Evolutionary conservation across 2,113 vertebrate species (phyloP).

Genomic region (Tachuris rubrigastra): DNA sequence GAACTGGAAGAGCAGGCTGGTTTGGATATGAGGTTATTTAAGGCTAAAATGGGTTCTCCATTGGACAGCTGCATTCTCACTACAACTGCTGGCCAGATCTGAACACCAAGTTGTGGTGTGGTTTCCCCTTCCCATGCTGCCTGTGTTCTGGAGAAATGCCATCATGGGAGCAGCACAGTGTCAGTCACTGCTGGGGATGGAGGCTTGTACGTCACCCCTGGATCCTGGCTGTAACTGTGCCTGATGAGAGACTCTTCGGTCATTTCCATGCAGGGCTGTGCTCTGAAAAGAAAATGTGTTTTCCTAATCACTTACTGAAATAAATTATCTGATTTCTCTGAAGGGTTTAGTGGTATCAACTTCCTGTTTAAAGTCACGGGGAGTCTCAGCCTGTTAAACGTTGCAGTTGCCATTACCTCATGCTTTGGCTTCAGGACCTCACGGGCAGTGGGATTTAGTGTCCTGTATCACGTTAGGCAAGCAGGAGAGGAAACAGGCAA

Average conservation of each 20-base stretch:
- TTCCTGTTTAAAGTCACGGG: not conserved
- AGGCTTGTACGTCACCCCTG: not conserved
- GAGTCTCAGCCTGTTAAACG: not conserved
- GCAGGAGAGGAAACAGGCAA: not conserved
- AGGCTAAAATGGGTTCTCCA: not conserved
- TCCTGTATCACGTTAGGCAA: not conserved
- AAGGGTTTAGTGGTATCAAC: not conserved
- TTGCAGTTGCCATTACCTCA: not conserved
- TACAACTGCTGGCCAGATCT: not conserved
- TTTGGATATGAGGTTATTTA: not conserved
- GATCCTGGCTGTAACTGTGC: not conserved
- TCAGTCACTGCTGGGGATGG: not conserved
- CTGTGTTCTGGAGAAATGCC: not conserved
- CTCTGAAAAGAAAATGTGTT: not conserved
- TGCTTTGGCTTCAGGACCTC: not conserved
- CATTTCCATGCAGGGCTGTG: not conserved
- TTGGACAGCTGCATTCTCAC: not conserved
- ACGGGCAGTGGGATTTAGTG: not conserved
- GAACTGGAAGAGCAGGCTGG: not conserved
- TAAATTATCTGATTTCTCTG: not conserved
- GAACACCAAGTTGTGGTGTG: fast-evolving
- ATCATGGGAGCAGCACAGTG: not conserved
- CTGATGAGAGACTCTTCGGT: not conserved
- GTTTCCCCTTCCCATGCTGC: fast-evolving
- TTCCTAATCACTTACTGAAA: not conserved